Evolutionary conservation across 2,113 vertebrate genomes (phyloP), one percentile per base, ranked within the genome.

Genomic region (Megaleporinus macrocephalus): DNA sequence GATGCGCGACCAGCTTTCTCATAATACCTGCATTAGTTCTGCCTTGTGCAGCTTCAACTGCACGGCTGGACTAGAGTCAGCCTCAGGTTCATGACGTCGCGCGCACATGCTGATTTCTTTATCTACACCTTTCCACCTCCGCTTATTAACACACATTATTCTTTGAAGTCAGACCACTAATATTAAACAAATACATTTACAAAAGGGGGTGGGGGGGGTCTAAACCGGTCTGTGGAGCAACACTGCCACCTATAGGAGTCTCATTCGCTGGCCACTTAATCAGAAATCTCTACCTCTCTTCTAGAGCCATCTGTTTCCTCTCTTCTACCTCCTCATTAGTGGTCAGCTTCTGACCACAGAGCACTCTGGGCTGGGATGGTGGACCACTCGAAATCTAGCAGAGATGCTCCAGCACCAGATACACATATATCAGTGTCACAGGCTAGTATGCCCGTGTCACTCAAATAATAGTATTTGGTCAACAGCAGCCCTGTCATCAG

Each of bases 231-330:
- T 20, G 9, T 47, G 69, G 79, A 36, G 65, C 76, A 87, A 84
- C 47, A 83, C 80, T 73, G 80, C 86, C 86, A 47, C 76, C 86
- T 84, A 61, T 57, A 18, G 86, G 85, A 49, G 5, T 73, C 5
- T 24, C 57, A n/a, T 12, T 11, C 24, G 26, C n/a, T 26, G 5
- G 9, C 51, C 57, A 62, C 30, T 62, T 10, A 10, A 22, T 6
- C 11, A 66, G 63, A 30, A 30, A 29, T 16, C 9, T n/a, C n/a
- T n/a, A n/a, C 49, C 13, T 11, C 10, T 9, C 41, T 44, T 44
- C 4, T 44, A 11, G 1, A 9, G 41, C 41, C 41, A 44, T 44
- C 10, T 9, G 41, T 44, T 44, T 44, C 4, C 41, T 10, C 4
- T 44, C 41, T 9, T 44, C 41, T 44, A 44, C 1, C 41, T 44